Evolutionary conservation across 2,113 vertebrate genomes (phyloP).

Genomic region (Ariopsis seemanni): DNA sequence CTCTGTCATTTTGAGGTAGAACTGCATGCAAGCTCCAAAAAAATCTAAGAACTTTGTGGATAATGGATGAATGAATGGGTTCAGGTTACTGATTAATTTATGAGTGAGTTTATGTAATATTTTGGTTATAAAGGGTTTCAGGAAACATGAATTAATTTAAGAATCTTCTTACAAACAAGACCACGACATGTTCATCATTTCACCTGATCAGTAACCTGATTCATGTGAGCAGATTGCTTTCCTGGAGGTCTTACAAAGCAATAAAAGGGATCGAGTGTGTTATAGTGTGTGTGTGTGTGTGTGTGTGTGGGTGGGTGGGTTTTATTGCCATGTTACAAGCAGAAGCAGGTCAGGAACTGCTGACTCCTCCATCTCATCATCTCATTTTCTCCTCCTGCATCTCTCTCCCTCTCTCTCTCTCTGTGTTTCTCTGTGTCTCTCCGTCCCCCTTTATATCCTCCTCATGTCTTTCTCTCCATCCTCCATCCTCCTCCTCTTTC

Average conservation of each 20-base stretch:
- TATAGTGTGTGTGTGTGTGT: constrained; percentile 27
- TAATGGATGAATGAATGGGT: background rate
- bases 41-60: background rate
- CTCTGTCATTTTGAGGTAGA: background rate
- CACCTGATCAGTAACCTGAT: background rate
- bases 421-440: constrained; percentile 29
- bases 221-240: background rate
- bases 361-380: constrained; percentile 17
- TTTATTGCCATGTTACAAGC: constrained; percentile 7
- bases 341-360: constrained; percentile 10
- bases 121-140: background rate
- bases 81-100: background rate
- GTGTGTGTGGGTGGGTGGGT: constrained; percentile 17
- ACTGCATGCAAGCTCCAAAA: background rate
- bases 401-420: constrained; percentile 45
- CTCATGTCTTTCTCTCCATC: constrained; percentile 49
- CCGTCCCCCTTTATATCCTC: constrained; percentile 46
- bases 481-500: constrained; percentile 32
- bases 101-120: background rate
- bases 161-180: background rate
- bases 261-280: background rate
- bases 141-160: background rate
- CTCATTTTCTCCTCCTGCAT: background rate
- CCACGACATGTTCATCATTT: background rate
- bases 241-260: background rate